Evolutionary conservation across 2,113 vertebrate genomes (phyloP).

Genomic region (Mugil cephalus): DNA sequence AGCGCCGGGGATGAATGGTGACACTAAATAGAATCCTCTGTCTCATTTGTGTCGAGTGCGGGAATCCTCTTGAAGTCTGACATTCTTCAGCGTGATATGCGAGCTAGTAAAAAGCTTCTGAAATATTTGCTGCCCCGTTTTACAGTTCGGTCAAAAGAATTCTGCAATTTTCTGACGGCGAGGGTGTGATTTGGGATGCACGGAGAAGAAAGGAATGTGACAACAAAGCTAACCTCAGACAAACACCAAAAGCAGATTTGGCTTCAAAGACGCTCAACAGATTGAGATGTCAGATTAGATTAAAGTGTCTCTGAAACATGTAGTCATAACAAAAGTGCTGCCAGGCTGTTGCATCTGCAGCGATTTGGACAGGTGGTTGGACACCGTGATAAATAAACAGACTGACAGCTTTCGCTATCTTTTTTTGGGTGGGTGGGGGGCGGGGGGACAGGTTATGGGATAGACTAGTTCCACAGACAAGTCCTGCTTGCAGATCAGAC

Average conservation of each 20-base stretch:
- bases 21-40: slow-evolving; percentile 43
- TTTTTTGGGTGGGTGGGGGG: neutral
- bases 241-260: slow-evolving; percentile 63
- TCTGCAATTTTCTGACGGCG: slow-evolving; percentile 27
- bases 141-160: slow-evolving; percentile 4
- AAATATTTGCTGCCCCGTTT: slow-evolving; percentile 17
- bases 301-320: slow-evolving; percentile 72
- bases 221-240: slow-evolving; percentile 61
- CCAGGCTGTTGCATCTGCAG: slow-evolving; percentile 72
- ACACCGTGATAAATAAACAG: slow-evolving; percentile 52
- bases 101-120: slow-evolving; percentile 7
- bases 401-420: slow-evolving; percentile 41
- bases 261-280: slow-evolving; percentile 77
- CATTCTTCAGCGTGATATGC: slow-evolving; percentile 5
- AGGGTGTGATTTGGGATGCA: slow-evolving; percentile 17
- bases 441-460: slow-evolving; percentile 42
- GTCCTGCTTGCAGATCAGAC: slow-evolving; percentile 56
- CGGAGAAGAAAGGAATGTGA: slow-evolving; percentile 60
- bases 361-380: slow-evolving; percentile 67
- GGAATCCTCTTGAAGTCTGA: slow-evolving; percentile 31
- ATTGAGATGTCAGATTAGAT: slow-evolving; percentile 79
- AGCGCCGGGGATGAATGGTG: slow-evolving; percentile 56
- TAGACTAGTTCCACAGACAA: slow-evolving; percentile 48
- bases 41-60: slow-evolving; percentile 71
- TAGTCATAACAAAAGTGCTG: slow-evolving; percentile 73